Percentiles rank a stretch among this genome's conserved stretches.
phyloP scores from a whole-genome alignment of 1,140 invertebrate species.

The Drosophila sp. region DNA sequence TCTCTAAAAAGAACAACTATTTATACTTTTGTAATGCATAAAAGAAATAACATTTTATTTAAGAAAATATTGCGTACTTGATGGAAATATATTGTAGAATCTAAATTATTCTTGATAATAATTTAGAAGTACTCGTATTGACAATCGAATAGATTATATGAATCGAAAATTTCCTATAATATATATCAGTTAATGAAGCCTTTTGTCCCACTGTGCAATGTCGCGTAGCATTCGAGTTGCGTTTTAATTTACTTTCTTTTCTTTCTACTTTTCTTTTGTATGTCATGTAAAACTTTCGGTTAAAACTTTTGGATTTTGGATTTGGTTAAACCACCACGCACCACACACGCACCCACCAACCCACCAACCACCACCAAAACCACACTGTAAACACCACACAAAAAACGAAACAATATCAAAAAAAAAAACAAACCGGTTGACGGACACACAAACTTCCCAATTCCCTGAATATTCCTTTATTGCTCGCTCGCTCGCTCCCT shows the following conservation, averaged over 20 bases:
- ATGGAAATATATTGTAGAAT: too few relatives aligned
- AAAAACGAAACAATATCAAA: constrained; percentile 49
- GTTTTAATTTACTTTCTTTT: constrained; percentile 79
- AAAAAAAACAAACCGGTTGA: constrained; percentile 62
- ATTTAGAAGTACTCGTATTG: too few relatives aligned
- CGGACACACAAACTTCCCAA: constrained; percentile 58
- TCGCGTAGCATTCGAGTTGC: constrained; percentile 51
- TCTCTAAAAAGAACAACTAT: too few relatives aligned
- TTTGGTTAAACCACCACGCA: constrained; percentile 68
- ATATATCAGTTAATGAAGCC: too few relatives aligned
- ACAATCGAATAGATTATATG: too few relatives aligned
- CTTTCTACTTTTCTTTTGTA: constrained; percentile 78
- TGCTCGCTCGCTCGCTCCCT: constrained; percentile 2
- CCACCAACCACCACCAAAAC: constrained; percentile 10
- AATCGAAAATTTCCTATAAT: too few relatives aligned
- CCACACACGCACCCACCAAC: constrained; percentile 41
- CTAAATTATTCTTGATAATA: too few relatives aligned
- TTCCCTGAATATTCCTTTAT: neutral
- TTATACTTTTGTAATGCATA: too few relatives aligned
- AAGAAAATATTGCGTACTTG: too few relatives aligned
- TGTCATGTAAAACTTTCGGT: constrained; percentile 68
- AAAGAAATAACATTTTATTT: too few relatives aligned
- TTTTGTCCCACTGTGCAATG: too few relatives aligned
- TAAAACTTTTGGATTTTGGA: constrained; percentile 81
- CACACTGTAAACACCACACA: constrained; percentile 35